phyloP scores from a whole-genome alignment of 2,797 vertebrate genomes.

The Prionace glauca region DNA sequence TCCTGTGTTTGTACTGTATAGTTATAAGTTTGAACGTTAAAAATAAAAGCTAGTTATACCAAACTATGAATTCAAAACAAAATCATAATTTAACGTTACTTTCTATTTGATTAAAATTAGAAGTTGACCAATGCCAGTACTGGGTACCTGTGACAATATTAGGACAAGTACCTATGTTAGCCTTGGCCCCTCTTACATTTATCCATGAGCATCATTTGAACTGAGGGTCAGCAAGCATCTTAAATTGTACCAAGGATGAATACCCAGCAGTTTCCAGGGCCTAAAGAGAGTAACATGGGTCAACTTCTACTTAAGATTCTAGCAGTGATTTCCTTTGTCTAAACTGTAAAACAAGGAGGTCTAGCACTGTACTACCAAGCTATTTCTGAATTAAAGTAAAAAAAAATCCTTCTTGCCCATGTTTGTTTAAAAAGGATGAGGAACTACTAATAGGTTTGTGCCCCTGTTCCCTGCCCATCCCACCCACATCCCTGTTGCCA shows the following conservation, averaged over 20 bases:
- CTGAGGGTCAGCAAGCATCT: conserved; percentile 22
- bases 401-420: conserved; percentile 36
- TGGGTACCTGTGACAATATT: neutral
- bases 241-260: conserved; percentile 36
- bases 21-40: conserved; percentile 18
- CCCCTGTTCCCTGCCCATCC: conserved; percentile 39
- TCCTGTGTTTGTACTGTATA: conserved; percentile 34
- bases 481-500: conserved; percentile 51
- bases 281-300: conserved; percentile 4
- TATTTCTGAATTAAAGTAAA: conserved; percentile 36
- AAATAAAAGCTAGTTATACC: conserved; percentile 34
- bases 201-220: conserved; percentile 32
- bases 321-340: conserved; percentile 38
- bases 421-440: conserved; percentile 38
- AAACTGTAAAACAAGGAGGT: conserved; percentile 38
- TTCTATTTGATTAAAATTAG: conserved; percentile 35
- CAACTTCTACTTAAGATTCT: conserved; percentile 38
- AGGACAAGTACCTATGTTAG: conserved; percentile 13
- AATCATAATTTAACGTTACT: conserved; percentile 35
- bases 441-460: conserved; percentile 38
- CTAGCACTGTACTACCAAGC: conserved; percentile 37
- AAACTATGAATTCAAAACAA: conserved; percentile 37
- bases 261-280: conserved; percentile 18
- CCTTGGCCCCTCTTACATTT: conserved; percentile 23
- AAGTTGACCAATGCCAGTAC: conserved; percentile 33